Evolutionary conservation across 2,113 vertebrate species (phyloP).

Genomic region (Brienomyrus longianalis): DNA sequence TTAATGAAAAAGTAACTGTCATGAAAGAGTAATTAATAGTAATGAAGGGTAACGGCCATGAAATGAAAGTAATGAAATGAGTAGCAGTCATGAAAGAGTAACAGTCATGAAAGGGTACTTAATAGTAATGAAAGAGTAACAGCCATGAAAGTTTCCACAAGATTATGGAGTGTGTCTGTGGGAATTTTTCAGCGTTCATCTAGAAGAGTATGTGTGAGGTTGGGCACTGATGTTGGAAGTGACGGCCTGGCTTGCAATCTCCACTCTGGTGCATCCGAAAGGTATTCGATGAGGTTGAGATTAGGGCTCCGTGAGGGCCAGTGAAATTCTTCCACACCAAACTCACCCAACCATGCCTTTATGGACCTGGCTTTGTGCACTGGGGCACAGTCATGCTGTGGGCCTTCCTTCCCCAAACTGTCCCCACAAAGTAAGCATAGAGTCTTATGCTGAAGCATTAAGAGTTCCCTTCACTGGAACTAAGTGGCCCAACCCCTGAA

Average conservation of each 20-base stretch:
- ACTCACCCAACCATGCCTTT: neutral
- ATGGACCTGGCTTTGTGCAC: neutral
- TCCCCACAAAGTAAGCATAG: neutral
- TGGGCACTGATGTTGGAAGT: neutral
- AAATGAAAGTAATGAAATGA: no score
- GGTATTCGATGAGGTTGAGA: neutral
- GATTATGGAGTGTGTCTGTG: no score
- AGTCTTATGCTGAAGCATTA: no score
- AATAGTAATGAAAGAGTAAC: neutral
- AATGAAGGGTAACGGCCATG: no score
- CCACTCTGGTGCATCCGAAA: neutral
- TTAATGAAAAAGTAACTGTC: no score
- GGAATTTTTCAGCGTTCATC: no score
- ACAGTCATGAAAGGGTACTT: no score
- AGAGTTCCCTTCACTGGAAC: no score
- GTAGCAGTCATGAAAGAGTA: neutral
- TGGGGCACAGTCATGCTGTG: neutral
- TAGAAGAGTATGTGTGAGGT: neutral
- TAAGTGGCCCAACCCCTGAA: no score
- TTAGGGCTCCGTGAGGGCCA: neutral
- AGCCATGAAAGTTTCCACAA: no score
- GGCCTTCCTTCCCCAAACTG: neutral
- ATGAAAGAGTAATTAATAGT: no score
- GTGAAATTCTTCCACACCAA: neutral
- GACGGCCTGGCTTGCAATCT: neutral